These are phyloP conservation scores for Leptosomus discolor DNA, from an alignment of 2,113 vertebrate species.

Conservation along the genomic window DNA sequence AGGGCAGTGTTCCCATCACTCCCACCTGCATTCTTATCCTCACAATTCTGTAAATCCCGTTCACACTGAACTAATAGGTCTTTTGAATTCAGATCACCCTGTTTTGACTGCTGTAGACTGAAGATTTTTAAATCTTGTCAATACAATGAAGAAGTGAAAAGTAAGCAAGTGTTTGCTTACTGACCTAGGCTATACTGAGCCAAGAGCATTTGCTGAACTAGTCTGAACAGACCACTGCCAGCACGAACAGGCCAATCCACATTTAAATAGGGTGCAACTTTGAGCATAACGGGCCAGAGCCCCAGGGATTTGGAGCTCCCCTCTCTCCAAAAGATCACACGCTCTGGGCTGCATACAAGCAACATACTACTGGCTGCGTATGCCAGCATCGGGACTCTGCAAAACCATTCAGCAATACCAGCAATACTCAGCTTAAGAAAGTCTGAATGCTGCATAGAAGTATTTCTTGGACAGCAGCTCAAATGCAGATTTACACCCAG, in stretches of 20 bases:
- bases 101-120: background rate
- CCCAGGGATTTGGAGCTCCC: background rate
- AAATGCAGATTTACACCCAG: background rate
- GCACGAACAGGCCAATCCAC: background rate
- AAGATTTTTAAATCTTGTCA: conserved; percentile 9
- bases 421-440: background rate
- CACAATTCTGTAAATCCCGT: background rate
- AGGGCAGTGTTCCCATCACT: background rate
- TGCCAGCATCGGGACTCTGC: background rate
- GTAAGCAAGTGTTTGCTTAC: conserved; percentile 6
- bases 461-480: conserved; percentile 1
- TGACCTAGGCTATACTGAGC: conserved; percentile 7
- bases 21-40: background rate
- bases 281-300: background rate
- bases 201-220: background rate
- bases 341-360: background rate
- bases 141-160: conserved; percentile 24
- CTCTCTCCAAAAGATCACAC: background rate
- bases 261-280: background rate
- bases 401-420: background rate
- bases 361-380: background rate
- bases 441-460: background rate
- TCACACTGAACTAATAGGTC: background rate
- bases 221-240: background rate
- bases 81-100: conserved; percentile 1